Conservation (phyloP, 2,888 invertebrate genomes). For the Listrodromus nycthemerus region DNA sequence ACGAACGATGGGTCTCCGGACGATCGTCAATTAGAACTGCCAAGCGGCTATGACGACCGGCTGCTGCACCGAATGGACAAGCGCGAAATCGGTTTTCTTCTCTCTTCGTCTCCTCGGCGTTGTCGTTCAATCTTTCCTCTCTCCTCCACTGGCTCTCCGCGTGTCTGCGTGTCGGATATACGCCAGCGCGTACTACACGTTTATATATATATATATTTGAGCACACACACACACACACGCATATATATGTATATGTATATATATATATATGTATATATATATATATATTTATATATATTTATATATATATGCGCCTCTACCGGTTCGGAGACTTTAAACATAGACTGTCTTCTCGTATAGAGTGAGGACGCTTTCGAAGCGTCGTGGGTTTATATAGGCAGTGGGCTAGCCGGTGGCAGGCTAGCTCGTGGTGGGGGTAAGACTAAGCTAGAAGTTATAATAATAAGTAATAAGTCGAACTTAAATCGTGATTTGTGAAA, state of each 20-base stretch:
- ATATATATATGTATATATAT: conserved; percentile 24
- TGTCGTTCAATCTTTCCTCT: conserved; percentile 3
- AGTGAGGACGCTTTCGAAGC: conserved; percentile 81
- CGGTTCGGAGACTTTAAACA: conserved; percentile 77
- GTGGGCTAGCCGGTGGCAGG: conserved; percentile 75
- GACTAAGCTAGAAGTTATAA: conserved; percentile 78
- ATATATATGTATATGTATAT: conserved; percentile 6
- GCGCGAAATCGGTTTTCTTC: conserved; percentile 47
- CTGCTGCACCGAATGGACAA: conserved; percentile 55
- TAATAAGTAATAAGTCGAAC: conserved; percentile 76
- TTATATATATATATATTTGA: conserved; percentile 27
- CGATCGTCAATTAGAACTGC: conserved; percentile 66
- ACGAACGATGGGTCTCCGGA: conserved; percentile 51
- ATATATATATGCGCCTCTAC: conserved; percentile 65
- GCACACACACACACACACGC: no score
- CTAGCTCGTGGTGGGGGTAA: conserved; percentile 72
- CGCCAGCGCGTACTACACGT: conserved; percentile 14
- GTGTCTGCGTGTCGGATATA: conserved; percentile 17
- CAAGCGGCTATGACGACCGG: conserved; percentile 19
- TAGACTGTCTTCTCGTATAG: conserved; percentile 81
- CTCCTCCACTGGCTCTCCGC: conserved; percentile 5
- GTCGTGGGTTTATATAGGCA: conserved; percentile 82
- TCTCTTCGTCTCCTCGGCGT: neutral
- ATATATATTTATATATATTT: conserved; percentile 5
- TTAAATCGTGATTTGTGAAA: conserved; percentile 72